Evolutionary conservation across 1,140 invertebrate species (phyloP).

Genomic region (Heliconius hewitsoni): DNA sequence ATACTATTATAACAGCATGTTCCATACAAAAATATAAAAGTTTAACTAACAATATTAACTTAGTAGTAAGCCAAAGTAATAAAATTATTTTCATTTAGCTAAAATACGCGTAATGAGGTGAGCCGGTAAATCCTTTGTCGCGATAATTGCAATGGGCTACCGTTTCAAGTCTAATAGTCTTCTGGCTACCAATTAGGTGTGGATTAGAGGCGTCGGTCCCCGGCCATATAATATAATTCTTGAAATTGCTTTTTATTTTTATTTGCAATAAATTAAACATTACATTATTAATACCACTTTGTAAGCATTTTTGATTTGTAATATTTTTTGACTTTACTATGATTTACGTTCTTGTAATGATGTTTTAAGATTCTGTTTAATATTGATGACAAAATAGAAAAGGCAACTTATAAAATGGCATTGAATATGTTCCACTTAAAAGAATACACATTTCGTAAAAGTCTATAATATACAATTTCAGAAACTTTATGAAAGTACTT

Average conservation of each 20-base stretch:
- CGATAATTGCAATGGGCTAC: constrained; percentile 65
- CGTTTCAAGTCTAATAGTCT: constrained; percentile 73
- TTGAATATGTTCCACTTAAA: neutral
- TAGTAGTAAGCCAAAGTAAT: neutral
- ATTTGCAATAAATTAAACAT: neutral
- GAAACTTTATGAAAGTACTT: neutral
- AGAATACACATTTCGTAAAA: constrained; percentile 7
- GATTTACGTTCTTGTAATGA: too few relatives aligned
- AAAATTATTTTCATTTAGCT: constrained; percentile 27
- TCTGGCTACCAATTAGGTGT: constrained; percentile 70
- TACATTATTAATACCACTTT: neutral
- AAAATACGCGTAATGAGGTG: constrained; percentile 38
- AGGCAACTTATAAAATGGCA: neutral
- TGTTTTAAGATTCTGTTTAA: neutral
- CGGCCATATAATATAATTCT: constrained; percentile 27
- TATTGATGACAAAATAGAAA: neutral
- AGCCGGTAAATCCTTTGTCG: constrained; percentile 47
- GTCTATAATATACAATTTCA: neutral
- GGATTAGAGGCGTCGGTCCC: constrained; percentile 60
- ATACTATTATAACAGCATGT: neutral
- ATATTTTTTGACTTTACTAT: neutral
- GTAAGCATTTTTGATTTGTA: neutral
- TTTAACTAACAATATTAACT: neutral
- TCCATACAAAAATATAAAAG: neutral
- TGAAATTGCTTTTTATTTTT: constrained; percentile 30